Evolutionary conservation across 2,797 vertebrate genomes (phyloP).

Genomic region (Neopelma chrysocephalum): DNA sequence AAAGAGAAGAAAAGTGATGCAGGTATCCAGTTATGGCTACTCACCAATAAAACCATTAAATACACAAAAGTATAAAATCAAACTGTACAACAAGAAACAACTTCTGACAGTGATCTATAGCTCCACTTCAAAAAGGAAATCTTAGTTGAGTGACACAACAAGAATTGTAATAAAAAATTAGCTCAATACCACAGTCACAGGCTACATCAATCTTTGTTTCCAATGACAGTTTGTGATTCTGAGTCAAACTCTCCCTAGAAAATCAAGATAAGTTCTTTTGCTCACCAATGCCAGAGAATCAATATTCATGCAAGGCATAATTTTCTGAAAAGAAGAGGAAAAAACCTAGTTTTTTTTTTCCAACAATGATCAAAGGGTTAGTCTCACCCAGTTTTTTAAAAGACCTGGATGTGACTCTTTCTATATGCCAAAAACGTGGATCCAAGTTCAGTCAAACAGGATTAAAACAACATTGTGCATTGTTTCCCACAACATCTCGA

Average conservation of each 20-base stretch:
- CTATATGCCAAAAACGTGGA: neutral
- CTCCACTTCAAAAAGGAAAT: slow-evolving; percentile 65
- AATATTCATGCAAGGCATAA: slow-evolving; percentile 33
- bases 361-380: neutral
- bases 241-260: slow-evolving; percentile 36
- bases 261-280: slow-evolving; percentile 8
- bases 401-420: neutral
- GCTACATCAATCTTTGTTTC: slow-evolving; percentile 73
- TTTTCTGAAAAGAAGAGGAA: neutral
- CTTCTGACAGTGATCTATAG: slow-evolving; percentile 72
- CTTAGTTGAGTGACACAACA: slow-evolving; percentile 68
- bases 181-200: slow-evolving; percentile 48
- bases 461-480: neutral
- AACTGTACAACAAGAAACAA: slow-evolving; percentile 68
- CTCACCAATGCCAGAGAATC: slow-evolving; percentile 26
- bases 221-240: slow-evolving; percentile 61
- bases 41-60: slow-evolving; percentile 59
- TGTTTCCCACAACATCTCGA: neutral
- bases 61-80: slow-evolving; percentile 60
- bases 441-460: neutral
- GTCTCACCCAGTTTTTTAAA: neutral
- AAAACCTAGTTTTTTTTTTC: neutral
- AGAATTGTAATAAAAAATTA: slow-evolving; percentile 77
- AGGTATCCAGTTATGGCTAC: slow-evolving; percentile 55
- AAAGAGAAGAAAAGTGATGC: neutral